Percentiles rank a stretch among this genome's conserved stretches.
phyloP scores from a whole-genome alignment of 2,113 vertebrate species.

The Lontra canadensis region DNA sequence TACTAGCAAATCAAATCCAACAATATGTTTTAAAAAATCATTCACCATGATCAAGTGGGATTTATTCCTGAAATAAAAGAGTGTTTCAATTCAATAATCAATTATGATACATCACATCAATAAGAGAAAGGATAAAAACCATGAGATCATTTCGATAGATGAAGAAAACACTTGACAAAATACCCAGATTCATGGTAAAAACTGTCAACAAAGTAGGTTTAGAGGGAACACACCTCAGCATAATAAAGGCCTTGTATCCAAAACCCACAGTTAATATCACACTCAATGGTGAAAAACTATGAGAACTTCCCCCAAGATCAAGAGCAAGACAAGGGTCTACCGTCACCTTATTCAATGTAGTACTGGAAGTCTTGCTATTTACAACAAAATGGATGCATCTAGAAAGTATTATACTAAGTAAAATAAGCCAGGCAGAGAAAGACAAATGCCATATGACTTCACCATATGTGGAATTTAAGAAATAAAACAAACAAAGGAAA shows the following conservation, averaged over 20 bases:
- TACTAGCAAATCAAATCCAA: neutral
- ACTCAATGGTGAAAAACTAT: neutral
- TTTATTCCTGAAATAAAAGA: neutral
- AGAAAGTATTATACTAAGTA: neutral
- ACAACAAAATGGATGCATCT: neutral
- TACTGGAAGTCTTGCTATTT: neutral
- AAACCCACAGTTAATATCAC: neutral
- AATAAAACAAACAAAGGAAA: neutral
- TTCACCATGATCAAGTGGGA: neutral
- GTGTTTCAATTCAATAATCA: neutral
- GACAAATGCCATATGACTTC: neutral
- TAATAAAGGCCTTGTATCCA: neutral
- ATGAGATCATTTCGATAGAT: neutral
- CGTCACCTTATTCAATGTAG: neutral
- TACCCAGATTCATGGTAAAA: neutral
- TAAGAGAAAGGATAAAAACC: neutral
- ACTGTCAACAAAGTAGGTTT: neutral
- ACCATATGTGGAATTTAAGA: neutral
- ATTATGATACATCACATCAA: neutral
- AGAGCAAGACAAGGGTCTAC: neutral
- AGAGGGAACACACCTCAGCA: neutral
- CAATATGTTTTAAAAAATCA: neutral
- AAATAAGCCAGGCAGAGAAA: neutral
- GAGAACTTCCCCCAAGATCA: neutral
- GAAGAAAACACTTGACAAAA: neutral